Evolutionary conservation across 2,797 vertebrate species (phyloP).

Genomic region (Hoplostethus atlanticus): DNA sequence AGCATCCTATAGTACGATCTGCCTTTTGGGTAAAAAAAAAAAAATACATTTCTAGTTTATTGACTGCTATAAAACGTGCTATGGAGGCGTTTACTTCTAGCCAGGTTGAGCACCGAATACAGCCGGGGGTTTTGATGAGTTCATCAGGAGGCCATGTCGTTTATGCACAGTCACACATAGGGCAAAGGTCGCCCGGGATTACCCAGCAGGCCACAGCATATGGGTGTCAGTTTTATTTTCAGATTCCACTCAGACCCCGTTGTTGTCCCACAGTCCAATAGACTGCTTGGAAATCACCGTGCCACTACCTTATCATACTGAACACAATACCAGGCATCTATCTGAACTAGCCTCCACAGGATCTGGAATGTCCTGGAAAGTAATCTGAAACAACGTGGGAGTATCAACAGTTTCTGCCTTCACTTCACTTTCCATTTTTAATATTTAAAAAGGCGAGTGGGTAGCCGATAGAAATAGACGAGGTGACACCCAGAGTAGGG

Average conservation of each 20-base stretch:
- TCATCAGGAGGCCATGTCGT: conserved; percentile 80
- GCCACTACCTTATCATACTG: conserved; percentile 38
- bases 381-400: conserved; percentile 23
- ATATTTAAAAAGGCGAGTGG: conserved; percentile 32
- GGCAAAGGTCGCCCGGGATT: conserved; percentile 78
- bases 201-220: conserved; percentile 77
- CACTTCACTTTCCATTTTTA: conserved; percentile 36
- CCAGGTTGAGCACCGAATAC: conserved; percentile 55
- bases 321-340: conserved; percentile 36
- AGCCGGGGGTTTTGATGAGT: conserved; percentile 74
- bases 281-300: conserved; percentile 47
- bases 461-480: conserved; percentile 34
- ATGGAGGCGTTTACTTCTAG: conserved; percentile 43
- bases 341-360: conserved; percentile 1
- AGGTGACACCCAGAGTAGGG: too few species aligned
- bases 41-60: neutral
- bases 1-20: neutral
- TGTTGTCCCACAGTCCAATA: conserved; percentile 40
- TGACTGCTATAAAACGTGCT: conserved; percentile 32
- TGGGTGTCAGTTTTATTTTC: conserved; percentile 76
- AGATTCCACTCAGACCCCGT: conserved; percentile 56
- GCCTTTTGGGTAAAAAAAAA: neutral
- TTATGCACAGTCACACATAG: conserved; percentile 79
- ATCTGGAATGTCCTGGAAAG: conserved; percentile 12
- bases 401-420: conserved; percentile 33